phyloP scores from a whole-genome alignment of 2,113 vertebrate genomes.

The Seriola quinqueradiata region DNA sequence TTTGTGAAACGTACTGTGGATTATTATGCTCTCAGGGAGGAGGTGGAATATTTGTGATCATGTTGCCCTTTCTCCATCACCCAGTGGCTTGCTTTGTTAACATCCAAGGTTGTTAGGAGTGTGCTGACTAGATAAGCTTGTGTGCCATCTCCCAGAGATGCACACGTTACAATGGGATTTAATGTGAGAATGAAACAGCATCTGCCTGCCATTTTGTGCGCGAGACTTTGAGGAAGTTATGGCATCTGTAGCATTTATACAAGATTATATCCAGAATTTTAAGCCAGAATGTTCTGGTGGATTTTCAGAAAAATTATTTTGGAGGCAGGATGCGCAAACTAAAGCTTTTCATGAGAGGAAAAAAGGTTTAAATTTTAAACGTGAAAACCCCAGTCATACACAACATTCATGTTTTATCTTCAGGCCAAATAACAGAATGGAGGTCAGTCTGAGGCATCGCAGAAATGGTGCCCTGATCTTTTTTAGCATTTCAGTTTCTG shows the following conservation, averaged over 20 bases:
- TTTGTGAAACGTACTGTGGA: constrained; percentile 50
- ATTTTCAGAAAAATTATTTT: constrained; percentile 10
- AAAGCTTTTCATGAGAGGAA: constrained; percentile 10
- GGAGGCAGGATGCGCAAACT: constrained; percentile 9
- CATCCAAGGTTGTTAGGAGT: constrained; percentile 48
- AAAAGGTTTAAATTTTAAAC: constrained; percentile 15
- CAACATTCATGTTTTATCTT: constrained; percentile 27
- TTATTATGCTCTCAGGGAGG: constrained; percentile 45
- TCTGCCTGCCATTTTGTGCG: constrained; percentile 29
- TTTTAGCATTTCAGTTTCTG: constrained; percentile 9
- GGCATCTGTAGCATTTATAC: constrained; percentile 36
- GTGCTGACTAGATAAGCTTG: constrained; percentile 65
- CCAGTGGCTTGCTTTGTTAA: constrained; percentile 57
- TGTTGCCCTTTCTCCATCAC: constrained; percentile 46
- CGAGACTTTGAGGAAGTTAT: constrained; percentile 6
- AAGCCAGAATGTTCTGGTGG: background rate
- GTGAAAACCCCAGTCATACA: constrained; percentile 20
- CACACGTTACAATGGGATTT: constrained; percentile 53
- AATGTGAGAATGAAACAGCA: constrained; percentile 46
- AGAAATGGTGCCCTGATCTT: constrained; percentile 3
- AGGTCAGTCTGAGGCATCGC: constrained; percentile 26
- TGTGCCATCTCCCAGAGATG: constrained; percentile 48
- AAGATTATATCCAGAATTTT: constrained; percentile 8
- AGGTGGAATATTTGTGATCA: constrained; percentile 59
- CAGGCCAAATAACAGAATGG: constrained; percentile 19